Evolutionary conservation across 2,888 invertebrate species (phyloP), one percentile per base, ranked within the genome.

Genomic region (Pardosa pseudoannulata): DNA sequence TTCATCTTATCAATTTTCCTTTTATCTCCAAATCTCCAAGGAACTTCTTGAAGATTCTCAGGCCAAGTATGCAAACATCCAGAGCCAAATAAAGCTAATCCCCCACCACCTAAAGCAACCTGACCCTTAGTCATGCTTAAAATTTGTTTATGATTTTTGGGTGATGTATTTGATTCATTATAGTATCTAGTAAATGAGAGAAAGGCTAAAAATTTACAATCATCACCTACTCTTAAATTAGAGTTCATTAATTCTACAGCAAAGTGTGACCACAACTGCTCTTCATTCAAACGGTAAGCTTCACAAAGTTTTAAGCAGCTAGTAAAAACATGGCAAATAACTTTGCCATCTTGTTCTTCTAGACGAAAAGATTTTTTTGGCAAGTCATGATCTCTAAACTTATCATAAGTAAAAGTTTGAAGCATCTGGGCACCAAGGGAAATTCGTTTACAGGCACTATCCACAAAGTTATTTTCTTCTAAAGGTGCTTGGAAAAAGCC

Each of bases 41-140:
- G 91, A 32, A 97, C 93, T 89, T 96, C 94, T 6, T 94, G 93
- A 86, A 96, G 92, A 67, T 91, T 92, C 32, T 93, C 93, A 0
- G 98, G 96, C 98, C 98, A 98, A 1, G 97, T 96, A 91, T 97
- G 96, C 73, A 98, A 93, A 90, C 96, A 97, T 0, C 95, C 97
- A 0, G 96, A 96, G 7, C 98, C 97, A 91, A 98, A 96, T 16
- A 98, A 92, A 7, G 98, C 98, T 86, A 98, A 92, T 0, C 97
- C 97, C 31, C 98, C 98, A 19, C 96, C 96, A 50, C 98, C 98
- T 82, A 98, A 93, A 0, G 98, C 97, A n/a, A 96, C 96, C 91
- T 97, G 95, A 0, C 95, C 96, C 90, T 91, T 91, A 23, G 92
- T 92, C 87, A 91, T 88, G 46, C 89, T 90, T 89, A 94, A 92